Conservation (phyloP, 2,113 vertebrate species). For the Engystomops pustulosus region DNA sequence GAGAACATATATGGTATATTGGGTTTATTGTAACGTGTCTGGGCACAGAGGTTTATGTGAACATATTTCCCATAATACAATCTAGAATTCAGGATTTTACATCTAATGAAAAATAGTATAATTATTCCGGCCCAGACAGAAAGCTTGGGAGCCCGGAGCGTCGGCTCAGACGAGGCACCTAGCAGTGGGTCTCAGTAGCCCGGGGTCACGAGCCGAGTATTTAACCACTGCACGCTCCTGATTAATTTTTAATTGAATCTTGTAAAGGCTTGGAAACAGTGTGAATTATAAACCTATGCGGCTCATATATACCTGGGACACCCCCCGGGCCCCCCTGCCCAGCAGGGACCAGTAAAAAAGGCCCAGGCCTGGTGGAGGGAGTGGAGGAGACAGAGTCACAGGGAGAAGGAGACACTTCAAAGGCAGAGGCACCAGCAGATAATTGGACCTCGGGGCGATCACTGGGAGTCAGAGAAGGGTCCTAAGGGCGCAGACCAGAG, state of each 20-base stretch:
- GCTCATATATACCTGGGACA: background rate
- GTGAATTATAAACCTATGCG: slow-evolving; percentile 38
- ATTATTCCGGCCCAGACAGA: slow-evolving; percentile 47
- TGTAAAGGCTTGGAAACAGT: slow-evolving; percentile 56
- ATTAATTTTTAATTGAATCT: slow-evolving; percentile 60
- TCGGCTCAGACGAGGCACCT: background rate
- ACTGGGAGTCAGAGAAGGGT: background rate
- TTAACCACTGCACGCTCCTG: slow-evolving; percentile 45
- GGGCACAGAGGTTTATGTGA: slow-evolving; percentile 24
- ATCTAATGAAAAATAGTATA: slow-evolving; percentile 40
- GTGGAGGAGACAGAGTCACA: slow-evolving; percentile 29
- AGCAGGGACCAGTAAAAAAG: slow-evolving; percentile 34
- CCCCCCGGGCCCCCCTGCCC: background rate
- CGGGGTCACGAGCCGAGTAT: background rate
- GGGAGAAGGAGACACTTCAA: slow-evolving; percentile 42
- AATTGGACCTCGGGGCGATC: slow-evolving; percentile 24
- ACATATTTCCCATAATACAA: slow-evolving; percentile 46
- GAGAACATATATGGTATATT: slow-evolving; percentile 3
- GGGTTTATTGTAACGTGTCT: slow-evolving; percentile 25
- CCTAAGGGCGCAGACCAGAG: slow-evolving; percentile 43
- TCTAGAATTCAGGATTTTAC: slow-evolving; percentile 18
- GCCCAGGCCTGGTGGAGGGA: slow-evolving; percentile 27
- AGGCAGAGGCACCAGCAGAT: slow-evolving; percentile 34
- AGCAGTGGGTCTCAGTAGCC: slow-evolving; percentile 9
- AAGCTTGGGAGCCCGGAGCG: slow-evolving; percentile 20